Conservation (phyloP, 2,888 invertebrate genomes). For the Leptinotarsa juncta region DNA sequence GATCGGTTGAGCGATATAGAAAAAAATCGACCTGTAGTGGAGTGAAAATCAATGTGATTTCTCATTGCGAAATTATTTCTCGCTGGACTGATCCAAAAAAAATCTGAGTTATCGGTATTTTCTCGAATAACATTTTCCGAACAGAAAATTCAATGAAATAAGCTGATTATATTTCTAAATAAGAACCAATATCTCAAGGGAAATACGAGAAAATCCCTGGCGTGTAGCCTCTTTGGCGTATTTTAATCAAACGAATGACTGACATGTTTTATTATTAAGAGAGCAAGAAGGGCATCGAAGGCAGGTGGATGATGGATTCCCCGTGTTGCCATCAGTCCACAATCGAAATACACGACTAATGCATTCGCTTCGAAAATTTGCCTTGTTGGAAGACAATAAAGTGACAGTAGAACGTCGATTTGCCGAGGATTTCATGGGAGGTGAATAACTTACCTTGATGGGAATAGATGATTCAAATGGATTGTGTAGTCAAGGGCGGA, state of each 20-base stretch:
- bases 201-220: slow-evolving; percentile 34
- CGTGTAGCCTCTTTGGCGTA: slow-evolving; percentile 22
- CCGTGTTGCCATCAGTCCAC: slow-evolving; percentile 60
- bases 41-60: too few relatives aligned
- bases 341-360: slow-evolving; percentile 57
- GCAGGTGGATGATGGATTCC: slow-evolving; percentile 59
- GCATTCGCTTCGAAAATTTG: slow-evolving; percentile 50
- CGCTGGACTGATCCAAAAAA: too few relatives aligned
- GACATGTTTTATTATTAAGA: slow-evolving; percentile 50
- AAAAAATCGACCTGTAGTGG: too few relatives aligned
- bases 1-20: too few relatives aligned
- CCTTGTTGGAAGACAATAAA: slow-evolving; percentile 13
- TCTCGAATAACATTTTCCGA: slow-evolving; percentile 12
- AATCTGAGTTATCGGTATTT: too few relatives aligned
- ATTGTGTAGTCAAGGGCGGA: too few relatives aligned
- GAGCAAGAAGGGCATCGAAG: slow-evolving; percentile 31
- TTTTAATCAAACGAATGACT: slow-evolving; percentile 48
- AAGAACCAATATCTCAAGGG: slow-evolving; percentile 33
- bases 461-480: neutral
- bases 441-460: neutral
- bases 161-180: slow-evolving; percentile 31
- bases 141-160: slow-evolving; percentile 28
- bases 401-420: slow-evolving; percentile 2
- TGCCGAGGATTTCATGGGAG: neutral
- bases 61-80: too few relatives aligned